Evolutionary conservation across 2,797 vertebrate species (phyloP).

Genomic region (Malacoctenus gilli): DNA sequence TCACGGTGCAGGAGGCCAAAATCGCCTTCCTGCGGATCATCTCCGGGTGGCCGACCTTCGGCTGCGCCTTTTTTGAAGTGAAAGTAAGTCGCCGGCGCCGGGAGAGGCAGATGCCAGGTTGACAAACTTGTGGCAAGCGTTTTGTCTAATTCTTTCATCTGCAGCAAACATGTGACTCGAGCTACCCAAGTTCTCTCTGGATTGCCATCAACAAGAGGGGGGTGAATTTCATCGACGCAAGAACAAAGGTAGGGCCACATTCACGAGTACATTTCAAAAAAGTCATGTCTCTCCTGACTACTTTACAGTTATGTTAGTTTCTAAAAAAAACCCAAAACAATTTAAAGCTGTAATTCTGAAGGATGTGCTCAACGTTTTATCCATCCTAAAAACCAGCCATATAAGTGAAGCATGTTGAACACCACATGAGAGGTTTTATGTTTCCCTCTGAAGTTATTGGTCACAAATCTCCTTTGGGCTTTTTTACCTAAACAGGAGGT

Average conservation of each 20-base stretch:
- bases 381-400: too few species aligned
- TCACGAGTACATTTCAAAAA: too few species aligned
- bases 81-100: conserved; percentile 80
- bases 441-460: too few species aligned
- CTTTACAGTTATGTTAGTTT: too few species aligned
- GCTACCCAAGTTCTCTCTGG: conserved; percentile 83
- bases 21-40: conserved; percentile 86
- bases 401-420: too few species aligned
- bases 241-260: conserved; percentile 87
- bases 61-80: conserved; percentile 93
- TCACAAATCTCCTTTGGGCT: too few species aligned
- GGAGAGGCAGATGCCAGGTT: background rate
- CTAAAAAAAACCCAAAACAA: too few species aligned
- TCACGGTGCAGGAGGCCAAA: conserved; percentile 89
- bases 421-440: too few species aligned
- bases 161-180: conserved; percentile 93
- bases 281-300: too few species aligned
- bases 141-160: conserved; percentile 5
- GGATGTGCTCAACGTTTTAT: too few species aligned
- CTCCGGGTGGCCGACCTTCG: conserved; percentile 89
- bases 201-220: conserved; percentile 92
- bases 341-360: too few species aligned
- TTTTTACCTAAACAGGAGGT: conserved; percentile 79
- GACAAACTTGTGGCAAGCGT: background rate
- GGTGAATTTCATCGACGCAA: conserved; percentile 87